Evolutionary conservation across 2,797 vertebrate species (phyloP), one percentile per base, ranked within the genome.

Genomic region (Steatocranus sp.): DNA sequence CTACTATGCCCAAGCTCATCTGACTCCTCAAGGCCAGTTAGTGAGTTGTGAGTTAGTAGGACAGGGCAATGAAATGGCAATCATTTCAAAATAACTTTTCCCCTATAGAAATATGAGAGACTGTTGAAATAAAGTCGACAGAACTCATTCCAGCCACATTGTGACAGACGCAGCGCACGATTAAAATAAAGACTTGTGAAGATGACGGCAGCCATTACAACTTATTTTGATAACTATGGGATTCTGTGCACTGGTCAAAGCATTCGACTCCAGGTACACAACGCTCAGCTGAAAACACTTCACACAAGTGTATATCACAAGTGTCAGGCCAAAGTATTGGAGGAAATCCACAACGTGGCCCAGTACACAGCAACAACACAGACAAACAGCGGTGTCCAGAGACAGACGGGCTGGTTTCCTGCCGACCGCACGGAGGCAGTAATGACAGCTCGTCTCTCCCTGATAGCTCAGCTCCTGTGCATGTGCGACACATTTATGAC

Each of bases 141-240:
- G 0, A 0, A 36, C 58, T 63, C 58, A 8, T 0, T 38, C 18
- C n/a, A 63, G n/a, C 58, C 11, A 38, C 34, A 36, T 4, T 8
- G n/a, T 63, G 58, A 63, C 34, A 14, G 58, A 63, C n/a, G 53
- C 53, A 30, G 27, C 27, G 5, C 53, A 0, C 25, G 8, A 30
- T 56, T 56, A 2, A 30, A 4, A 30, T 30, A 56, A 56, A 56
- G 53, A 56, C 25, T 49, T 5, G 8, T 48, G 15, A 48, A 48
- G 46, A 18, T 48, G 2, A 48, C 8, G 4, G 46, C 8, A 5
- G 17, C 46, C 17, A 34, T 36, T 36, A 5, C 5, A 50, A 49
- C 48, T 56, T 30, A 56, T 30, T 56, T 56, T 30, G 53, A 5
- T 10, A 56, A 18, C 15, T 58, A 30, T 27, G 9, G 11, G 6